Base-by-base conservation (phyloP, 2,113 vertebrate species). In the Mugil cephalus region DNA sequence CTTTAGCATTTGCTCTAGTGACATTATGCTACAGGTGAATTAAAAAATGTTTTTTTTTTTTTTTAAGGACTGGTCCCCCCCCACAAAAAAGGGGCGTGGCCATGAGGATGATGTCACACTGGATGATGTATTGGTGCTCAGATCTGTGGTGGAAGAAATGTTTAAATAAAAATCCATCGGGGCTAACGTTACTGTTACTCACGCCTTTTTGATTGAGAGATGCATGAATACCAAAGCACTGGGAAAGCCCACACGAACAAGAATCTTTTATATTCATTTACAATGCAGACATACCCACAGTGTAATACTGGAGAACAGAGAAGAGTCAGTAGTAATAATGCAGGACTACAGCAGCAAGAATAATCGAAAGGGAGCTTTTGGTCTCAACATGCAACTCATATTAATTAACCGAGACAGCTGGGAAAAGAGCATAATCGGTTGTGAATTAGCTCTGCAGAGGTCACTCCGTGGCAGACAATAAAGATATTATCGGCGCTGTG, bases 341-440 rank as follows among this genome's bases (percentile, higher is more conserved):
- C 65, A 67, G 55, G 43, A 50, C 47, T 8, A 66, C 50, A 54
- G 60, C 47, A 38, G 80, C 40, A 56, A 35, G 42, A 76, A 78
- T 54, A 53, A 65, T 61, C 74, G 51, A 74, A 76, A 66, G 17
- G 10, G 17, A 64, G 62, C 21, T 58, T 71, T 51, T 43, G 51
- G 34, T 24, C 65, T 69, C 63, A 38, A 40, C 60, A 42, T 24
- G 48, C 40, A 62, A 14, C 78, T 78, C 63, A 56, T 80, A 76
- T 80, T 83, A 86, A 86, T 88, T 58, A 80, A 79, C 40, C 6
- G 8, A 21, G 82, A 74, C 84, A 85, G 84, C 82, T 81, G 82
- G 75, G 77, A 64, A 79, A 84, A 73, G 77, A 83, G 69, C 51
- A 73, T 75, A 80, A 82, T 84, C 38, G 36, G 51, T 50, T 10